Conservation (phyloP, 2,888 invertebrate genomes). For the Chrysolina oricalcia region DNA sequence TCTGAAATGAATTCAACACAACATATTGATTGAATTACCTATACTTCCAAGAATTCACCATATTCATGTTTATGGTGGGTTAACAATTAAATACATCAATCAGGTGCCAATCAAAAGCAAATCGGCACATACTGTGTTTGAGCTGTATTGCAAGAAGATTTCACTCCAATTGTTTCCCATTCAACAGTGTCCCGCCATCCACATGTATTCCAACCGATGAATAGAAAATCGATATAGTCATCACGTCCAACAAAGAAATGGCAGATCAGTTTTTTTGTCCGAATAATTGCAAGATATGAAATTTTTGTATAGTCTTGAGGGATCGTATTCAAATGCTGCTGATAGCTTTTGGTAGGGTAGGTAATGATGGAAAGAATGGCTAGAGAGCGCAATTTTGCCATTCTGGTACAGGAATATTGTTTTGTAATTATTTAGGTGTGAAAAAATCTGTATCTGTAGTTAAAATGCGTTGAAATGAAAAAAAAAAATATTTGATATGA, state of each 20-base stretch:
- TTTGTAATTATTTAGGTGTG: no score
- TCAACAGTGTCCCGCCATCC: neutral
- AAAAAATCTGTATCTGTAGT: no score
- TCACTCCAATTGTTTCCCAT: constrained; percentile 5
- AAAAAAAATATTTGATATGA: no score
- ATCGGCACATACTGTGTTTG: neutral
- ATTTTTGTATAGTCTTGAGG: no score
- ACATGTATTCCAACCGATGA: neutral
- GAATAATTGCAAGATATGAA: no score
- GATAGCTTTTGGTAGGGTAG: no score
- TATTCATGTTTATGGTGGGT: neutral
- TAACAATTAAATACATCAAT: neutral
- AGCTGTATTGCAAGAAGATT: constrained; percentile 3
- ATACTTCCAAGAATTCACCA: neutral
- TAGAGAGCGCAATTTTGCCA: no score
- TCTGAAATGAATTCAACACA: neutral
- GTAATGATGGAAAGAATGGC: no score
- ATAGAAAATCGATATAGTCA: constrained; percentile 3
- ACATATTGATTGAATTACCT: neutral
- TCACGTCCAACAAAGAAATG: neutral
- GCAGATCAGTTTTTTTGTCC: neutral
- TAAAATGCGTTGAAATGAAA: no score
- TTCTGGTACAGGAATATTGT: no score
- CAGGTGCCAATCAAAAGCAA: neutral
- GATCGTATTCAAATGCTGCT: no score